Evolutionary conservation across 2,113 vertebrate species (phyloP).

Genomic region (Ramphastos sulfuratus): DNA sequence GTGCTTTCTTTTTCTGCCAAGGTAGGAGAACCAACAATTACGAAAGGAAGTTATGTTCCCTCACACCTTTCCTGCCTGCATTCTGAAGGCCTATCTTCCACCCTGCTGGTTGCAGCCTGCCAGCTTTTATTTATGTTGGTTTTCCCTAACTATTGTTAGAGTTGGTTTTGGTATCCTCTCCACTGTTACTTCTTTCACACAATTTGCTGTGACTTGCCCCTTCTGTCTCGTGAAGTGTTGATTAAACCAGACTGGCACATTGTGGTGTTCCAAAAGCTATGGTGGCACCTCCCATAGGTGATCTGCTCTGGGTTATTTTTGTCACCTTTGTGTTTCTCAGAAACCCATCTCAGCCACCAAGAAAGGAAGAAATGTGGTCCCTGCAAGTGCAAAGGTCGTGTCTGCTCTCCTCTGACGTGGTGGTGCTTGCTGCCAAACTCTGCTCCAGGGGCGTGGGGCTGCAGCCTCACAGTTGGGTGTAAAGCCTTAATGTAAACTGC

Average conservation of each 20-base stretch:
- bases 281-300: not conserved
- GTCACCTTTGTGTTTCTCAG: not conserved
- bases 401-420: not conserved
- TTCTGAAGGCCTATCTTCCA: constrained; percentile 42
- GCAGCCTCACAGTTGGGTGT: not conserved
- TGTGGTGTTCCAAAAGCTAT: not conserved
- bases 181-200: not conserved
- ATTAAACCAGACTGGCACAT: not conserved
- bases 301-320: constrained; percentile 18
- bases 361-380: not conserved
- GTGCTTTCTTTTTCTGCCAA: constrained; percentile 43
- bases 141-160: not conserved
- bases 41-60: constrained; percentile 46
- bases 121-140: not conserved
- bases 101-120: not conserved
- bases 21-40: constrained; percentile 34
- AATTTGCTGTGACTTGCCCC: not conserved
- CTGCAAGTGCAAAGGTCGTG: not conserved
- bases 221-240: not conserved
- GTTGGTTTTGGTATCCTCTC: not conserved
- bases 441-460: not conserved
- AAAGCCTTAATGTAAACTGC: not conserved
- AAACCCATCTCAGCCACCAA: not conserved
- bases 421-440: not conserved
- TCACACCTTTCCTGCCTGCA: constrained; percentile 61